phyloP scores from a whole-genome alignment of 2,888 invertebrate species.

The Dryococelus australis region DNA sequence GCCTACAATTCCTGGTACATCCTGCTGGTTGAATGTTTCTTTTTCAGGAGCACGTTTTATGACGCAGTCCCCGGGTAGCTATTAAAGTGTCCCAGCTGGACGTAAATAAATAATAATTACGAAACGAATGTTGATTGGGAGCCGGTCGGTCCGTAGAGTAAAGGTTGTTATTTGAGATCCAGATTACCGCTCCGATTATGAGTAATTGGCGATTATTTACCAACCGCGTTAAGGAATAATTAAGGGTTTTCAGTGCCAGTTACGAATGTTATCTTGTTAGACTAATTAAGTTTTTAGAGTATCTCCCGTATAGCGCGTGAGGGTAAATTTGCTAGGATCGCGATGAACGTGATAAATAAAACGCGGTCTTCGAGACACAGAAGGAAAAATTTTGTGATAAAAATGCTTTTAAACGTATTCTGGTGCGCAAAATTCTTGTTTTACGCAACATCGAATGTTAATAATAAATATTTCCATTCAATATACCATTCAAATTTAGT shows the following conservation, averaged over 20 bases:
- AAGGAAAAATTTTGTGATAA: too few species aligned
- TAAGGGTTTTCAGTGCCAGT: not conserved
- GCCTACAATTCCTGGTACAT: not conserved
- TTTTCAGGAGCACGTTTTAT: not conserved
- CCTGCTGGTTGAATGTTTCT: not conserved
- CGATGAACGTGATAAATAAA: too few species aligned
- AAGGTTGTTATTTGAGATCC: not conserved
- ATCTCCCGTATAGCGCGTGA: not conserved
- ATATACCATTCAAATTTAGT: too few species aligned
- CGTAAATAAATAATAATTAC: slow-evolving; percentile 5
- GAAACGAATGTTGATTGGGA: not conserved
- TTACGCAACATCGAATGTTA: too few species aligned
- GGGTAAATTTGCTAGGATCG: not conserved
- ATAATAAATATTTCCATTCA: too few species aligned
- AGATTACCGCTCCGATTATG: not conserved
- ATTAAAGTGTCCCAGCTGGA: not conserved
- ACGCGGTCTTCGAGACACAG: too few species aligned
- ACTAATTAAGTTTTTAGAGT: slow-evolving; percentile 7
- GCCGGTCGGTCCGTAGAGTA: not conserved
- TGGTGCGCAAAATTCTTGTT: too few species aligned
- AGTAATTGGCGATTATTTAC: not conserved
- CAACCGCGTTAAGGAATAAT: not conserved
- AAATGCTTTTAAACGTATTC: too few species aligned
- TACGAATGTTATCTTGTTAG: not conserved
- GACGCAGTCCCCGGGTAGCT: not conserved